These are phyloP conservation scores for Psittacus erithacus DNA, from an alignment of 2,113 vertebrate species.

Conservation along the genomic window DNA sequence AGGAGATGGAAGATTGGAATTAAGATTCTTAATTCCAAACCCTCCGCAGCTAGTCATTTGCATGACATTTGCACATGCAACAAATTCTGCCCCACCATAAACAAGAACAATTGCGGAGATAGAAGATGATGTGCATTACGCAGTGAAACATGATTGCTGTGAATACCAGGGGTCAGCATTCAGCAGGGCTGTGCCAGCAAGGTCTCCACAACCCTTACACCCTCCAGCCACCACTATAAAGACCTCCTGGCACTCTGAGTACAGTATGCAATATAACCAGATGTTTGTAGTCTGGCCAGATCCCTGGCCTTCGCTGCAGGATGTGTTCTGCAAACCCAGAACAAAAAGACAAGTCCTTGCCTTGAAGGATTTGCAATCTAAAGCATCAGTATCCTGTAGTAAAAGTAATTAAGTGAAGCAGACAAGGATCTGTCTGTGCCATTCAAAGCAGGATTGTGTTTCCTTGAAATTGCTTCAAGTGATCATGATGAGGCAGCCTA, in stretches of 20 bases:
- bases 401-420: conserved; percentile 39
- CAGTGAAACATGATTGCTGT: accelerated
- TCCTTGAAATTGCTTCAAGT: conserved; percentile 13
- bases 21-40: background rate
- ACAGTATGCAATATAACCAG: background rate
- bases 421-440: conserved; percentile 49
- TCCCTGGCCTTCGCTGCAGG: background rate
- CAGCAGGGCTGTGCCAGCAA: background rate
- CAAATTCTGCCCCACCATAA: background rate
- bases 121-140: background rate
- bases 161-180: background rate
- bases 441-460: background rate
- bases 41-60: background rate
- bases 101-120: background rate
- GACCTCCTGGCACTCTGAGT: background rate
- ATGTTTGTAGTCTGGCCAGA: background rate
- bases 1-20: background rate
- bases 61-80: background rate
- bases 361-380: conserved; percentile 9
- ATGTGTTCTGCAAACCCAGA: conserved; percentile 10
- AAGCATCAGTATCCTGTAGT: conserved; percentile 41
- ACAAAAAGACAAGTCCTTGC: background rate
- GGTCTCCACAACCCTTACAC: background rate
- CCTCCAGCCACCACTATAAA: background rate
- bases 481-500: background rate